These are phyloP conservation scores for Falco biarmicus DNA, from an alignment of 2,797 vertebrate species.

Conservation along the genomic window DNA sequence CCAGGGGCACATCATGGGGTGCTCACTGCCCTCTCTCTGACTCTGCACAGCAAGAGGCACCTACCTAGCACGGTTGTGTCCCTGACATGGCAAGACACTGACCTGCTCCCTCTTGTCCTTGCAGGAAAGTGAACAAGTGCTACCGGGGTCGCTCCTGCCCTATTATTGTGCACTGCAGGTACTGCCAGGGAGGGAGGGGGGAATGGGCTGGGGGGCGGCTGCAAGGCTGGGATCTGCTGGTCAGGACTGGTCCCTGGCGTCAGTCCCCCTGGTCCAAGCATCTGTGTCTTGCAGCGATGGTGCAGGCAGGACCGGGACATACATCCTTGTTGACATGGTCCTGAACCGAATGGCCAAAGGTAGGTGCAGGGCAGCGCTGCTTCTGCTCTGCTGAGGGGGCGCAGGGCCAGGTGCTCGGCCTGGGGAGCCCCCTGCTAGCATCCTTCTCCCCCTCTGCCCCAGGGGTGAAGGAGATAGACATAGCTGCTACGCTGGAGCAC, in stretches of 20 bases:
- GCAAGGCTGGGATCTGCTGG: not conserved
- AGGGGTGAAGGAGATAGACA: constrained; percentile 99
- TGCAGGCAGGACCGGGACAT: constrained; percentile 90
- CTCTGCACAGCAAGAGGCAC: not conserved
- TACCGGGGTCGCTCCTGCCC: constrained; percentile 97
- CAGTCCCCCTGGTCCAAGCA: not conserved
- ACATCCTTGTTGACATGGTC: constrained; percentile 97
- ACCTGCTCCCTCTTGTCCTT: constrained; percentile 53
- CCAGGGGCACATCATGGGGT: not conserved
- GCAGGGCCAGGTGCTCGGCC: fast-evolving
- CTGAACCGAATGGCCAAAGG: constrained; percentile 98
- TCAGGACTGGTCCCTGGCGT: not conserved
- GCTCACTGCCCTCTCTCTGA: not conserved
- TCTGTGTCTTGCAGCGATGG: constrained; percentile 84
- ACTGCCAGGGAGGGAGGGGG: not conserved
- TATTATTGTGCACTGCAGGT: constrained; percentile 98
- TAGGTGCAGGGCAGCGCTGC: constrained; percentile 46
- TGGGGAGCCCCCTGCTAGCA: not conserved
- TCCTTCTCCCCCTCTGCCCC: not conserved
- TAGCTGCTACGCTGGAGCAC: constrained; percentile 94
- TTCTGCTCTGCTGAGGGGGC: not conserved
- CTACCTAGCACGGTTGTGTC: not conserved
- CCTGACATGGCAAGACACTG: not conserved
- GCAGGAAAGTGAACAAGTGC: constrained; percentile 98
- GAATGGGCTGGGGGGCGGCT: not conserved